Percentiles rank a stretch among this genome's conserved stretches.
Evolutionary conservation across 2,888 invertebrate genomes (phyloP).

Genomic region (Cerastis leucographa): DNA sequence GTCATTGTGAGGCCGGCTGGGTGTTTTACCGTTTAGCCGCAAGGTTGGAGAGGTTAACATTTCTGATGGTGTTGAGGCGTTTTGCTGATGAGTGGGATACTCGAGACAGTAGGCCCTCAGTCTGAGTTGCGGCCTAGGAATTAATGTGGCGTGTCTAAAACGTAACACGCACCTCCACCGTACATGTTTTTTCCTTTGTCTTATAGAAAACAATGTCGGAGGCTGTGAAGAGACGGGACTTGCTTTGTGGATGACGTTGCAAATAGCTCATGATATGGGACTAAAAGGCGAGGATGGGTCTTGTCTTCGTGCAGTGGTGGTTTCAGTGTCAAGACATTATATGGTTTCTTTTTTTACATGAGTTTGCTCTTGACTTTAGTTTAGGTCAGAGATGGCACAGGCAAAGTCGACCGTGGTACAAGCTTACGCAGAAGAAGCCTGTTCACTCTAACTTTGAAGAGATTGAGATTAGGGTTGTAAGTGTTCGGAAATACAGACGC

Average conservation of each 20-base stretch:
- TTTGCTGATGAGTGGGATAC: slow-evolving; percentile 58
- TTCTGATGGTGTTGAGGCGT: slow-evolving; percentile 25
- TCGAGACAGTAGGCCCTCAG: slow-evolving; percentile 87
- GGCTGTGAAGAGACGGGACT: slow-evolving; percentile 70
- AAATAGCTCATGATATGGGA: slow-evolving; percentile 58
- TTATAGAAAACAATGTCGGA: slow-evolving; percentile 71
- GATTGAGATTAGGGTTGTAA: too few relatives aligned
- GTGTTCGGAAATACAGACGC: too few relatives aligned
- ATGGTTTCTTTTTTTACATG: too few relatives aligned
- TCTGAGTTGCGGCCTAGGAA: slow-evolving; percentile 84
- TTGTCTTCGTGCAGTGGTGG: background rate
- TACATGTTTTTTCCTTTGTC: slow-evolving; percentile 78
- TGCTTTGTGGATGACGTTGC: slow-evolving; percentile 58
- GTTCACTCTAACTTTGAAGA: too few relatives aligned
- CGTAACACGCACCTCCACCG: slow-evolving; percentile 81
- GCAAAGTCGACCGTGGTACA: too few relatives aligned
- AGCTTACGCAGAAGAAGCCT: too few relatives aligned
- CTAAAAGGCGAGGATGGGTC: slow-evolving; percentile 33
- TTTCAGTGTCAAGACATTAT: slow-evolving; percentile 1
- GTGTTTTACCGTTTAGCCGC: too few relatives aligned
- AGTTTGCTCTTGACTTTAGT: too few relatives aligned
- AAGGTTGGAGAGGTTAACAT: too few relatives aligned
- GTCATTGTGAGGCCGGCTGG: too few relatives aligned
- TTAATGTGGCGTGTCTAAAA: slow-evolving; percentile 87
- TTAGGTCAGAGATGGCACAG: too few relatives aligned